Evolutionary conservation across 2,113 vertebrate genomes (phyloP).

Genomic region (Corydoras sp.): DNA sequence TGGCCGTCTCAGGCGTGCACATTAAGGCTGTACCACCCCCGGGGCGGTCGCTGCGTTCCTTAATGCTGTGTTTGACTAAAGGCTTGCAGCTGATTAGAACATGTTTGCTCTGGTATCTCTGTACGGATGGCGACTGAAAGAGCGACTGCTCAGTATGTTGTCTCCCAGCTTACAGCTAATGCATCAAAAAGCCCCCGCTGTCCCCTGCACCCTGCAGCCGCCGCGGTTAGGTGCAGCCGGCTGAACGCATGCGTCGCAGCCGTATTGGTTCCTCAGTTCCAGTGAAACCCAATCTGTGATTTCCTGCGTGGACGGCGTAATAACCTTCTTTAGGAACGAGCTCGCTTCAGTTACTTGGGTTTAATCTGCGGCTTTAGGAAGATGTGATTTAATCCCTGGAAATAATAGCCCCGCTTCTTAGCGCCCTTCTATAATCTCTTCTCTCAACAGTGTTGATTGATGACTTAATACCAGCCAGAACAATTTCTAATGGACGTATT

Average conservation of each 20-base stretch:
- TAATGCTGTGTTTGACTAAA: conserved; percentile 45
- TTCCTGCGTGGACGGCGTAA: background rate
- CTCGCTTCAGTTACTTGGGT: conserved; percentile 13
- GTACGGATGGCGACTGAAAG: conserved; percentile 36
- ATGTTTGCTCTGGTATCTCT: conserved; percentile 52
- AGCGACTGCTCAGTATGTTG: conserved; percentile 35
- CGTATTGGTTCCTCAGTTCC: background rate
- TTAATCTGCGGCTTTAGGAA: conserved; percentile 10
- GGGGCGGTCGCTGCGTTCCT: conserved; percentile 24
- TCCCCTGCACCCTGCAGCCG: conserved; percentile 9
- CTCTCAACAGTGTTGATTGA: conserved; percentile 4
- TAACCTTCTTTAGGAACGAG: background rate
- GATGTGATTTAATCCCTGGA: conserved; percentile 13
- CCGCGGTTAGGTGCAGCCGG: background rate
- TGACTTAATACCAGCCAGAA: conserved; percentile 10
- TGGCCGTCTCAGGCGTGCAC: conserved; percentile 22
- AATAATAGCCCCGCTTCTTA: conserved; percentile 18
- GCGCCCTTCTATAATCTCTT: conserved; percentile 23
- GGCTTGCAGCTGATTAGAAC: conserved; percentile 46
- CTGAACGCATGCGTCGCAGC: background rate
- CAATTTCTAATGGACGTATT: conserved; percentile 8
- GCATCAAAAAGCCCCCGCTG: conserved; percentile 46
- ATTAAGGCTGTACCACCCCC: conserved; percentile 24
- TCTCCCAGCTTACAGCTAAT: conserved; percentile 48
- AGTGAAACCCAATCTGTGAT: background rate